Evolutionary conservation across 2,797 vertebrate genomes (phyloP), one percentile per base, ranked within the genome.

Genomic region (Cuculus canorus): DNA sequence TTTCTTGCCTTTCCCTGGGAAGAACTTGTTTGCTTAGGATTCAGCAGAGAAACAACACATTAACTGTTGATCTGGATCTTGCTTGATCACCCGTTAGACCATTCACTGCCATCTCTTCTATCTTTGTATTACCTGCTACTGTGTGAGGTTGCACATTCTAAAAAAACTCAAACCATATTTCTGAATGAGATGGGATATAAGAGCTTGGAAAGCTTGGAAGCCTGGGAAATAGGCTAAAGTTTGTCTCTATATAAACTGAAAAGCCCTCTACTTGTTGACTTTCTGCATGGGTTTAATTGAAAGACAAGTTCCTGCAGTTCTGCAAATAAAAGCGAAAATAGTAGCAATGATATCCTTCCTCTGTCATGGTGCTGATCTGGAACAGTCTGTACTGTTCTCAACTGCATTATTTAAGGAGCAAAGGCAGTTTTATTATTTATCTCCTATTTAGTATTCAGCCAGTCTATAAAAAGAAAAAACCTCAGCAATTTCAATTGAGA

Each of bases 361-460:
- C 90, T 85, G 32, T 89, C 72, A 81, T 54, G 68, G 28, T 72
- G 41, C 56, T 85, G 60, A 61, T 47, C 41, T 71, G 75, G 54
- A 85, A 64, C 53, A 71, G 35, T 61, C 71, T 96, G 75, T 73
- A 47, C 53, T 92, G 32, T 71, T 92, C 81, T 96, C 56, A 63
- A 43, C 59, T 63, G 25, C 32, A 25, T 88, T 88, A 92, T 93
- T 88, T 93, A 54, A 93, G 85, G 93, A 91, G 82, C 82, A 89
- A 88, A 81, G 25, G 17, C 65, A 87, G 8, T 77, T 90, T 82
- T 93, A 69, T 90, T 90, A 77, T 92, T 86, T 93, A 66, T 90
- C 56, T 80, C 87, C 71, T 85, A 16, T 75, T 93, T 94, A 69
- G 47, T 86, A 89, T 83, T 92, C 91, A 90, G 5, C 16, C 65